A percentile compares a stretch with the other conserved stretches of the same genome.
These are phyloP conservation scores for Lycodopsis pacificus DNA, from an alignment of 2,797 vertebrate genomes.

Conservation along the genomic window DNA sequence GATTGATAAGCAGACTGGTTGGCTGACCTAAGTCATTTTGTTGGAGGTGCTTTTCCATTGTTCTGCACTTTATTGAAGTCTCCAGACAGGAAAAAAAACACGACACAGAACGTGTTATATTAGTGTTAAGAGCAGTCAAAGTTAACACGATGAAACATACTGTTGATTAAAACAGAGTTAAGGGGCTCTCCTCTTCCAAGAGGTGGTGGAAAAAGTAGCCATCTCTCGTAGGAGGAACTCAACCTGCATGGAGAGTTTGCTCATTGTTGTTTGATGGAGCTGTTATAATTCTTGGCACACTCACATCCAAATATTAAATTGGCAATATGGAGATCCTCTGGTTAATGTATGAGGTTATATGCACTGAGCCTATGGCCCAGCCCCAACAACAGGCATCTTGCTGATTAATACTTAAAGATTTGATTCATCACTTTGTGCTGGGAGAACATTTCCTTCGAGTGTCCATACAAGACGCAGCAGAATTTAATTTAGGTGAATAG, in stretches of 20 bases:
- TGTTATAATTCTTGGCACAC: constrained; percentile 36
- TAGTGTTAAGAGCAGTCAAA: constrained; percentile 8
- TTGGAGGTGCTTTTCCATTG: constrained; percentile 10
- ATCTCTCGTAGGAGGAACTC: constrained; percentile 10
- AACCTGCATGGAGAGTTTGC: constrained; percentile 3
- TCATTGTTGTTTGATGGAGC: constrained; percentile 36
- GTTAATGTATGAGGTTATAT: constrained; percentile 48
- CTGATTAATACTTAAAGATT: constrained; percentile 61
- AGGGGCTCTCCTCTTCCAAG: neutral
- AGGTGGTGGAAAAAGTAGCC: constrained; percentile 4
- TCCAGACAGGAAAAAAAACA: constrained; percentile 5
- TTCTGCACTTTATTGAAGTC: constrained; percentile 10
- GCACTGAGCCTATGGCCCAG: constrained; percentile 20
- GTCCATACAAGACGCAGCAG: constrained; percentile 41
- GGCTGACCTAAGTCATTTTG: constrained; percentile 36
- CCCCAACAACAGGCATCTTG: constrained; percentile 47
- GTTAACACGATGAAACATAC: constrained; percentile 5
- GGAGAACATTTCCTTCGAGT: constrained; percentile 49
- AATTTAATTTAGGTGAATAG: constrained; percentile 47
- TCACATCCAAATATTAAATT: constrained; percentile 40
- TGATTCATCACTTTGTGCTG: constrained; percentile 59
- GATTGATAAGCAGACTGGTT: constrained; percentile 28
- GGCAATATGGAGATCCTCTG: constrained; percentile 44
- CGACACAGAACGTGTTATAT: constrained; percentile 12
- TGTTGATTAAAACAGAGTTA: constrained; percentile 16